A percentile compares a stretch with the other conserved stretches of the same genome.
phyloP scores from a whole-genome alignment of 2,888 invertebrate genomes.

The Cinara cedri region DNA sequence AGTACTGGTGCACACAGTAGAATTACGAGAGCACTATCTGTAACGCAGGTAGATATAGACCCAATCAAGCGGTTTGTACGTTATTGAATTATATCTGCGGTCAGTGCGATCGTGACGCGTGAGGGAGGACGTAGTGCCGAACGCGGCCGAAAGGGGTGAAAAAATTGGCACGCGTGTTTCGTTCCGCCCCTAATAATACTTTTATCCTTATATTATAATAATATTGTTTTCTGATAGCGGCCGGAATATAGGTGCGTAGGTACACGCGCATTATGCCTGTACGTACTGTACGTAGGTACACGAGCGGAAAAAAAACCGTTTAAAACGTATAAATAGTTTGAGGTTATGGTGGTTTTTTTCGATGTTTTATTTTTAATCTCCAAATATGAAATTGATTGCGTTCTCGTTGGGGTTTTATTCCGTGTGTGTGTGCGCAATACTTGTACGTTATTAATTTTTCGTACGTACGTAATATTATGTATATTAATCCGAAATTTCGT shows the following conservation, averaged over 20 bases:
- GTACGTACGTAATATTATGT: background rate
- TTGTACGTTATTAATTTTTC: background rate
- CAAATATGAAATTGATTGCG: slow-evolving; percentile 18
- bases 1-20: background rate
- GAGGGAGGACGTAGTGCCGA: slow-evolving; percentile 8
- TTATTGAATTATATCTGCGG: slow-evolving; percentile 27
- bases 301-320: background rate
- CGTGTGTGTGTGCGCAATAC: background rate
- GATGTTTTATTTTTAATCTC: slow-evolving; percentile 13
- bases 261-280: no score
- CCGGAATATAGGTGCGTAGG: no score
- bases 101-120: background rate
- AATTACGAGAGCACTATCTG: slow-evolving; percentile 21
- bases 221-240: no score
- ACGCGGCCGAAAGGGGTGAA: no score
- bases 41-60: background rate
- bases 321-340: background rate
- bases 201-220: background rate
- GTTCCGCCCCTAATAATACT: no score
- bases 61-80: slow-evolving; percentile 33
- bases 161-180: no score
- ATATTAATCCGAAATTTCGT: slow-evolving; percentile 26
- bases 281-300: background rate
- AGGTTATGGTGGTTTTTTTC: background rate
- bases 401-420: background rate